These are phyloP conservation scores for Silvanus unidentatus DNA, from an alignment of 2,888 invertebrate genomes.

Conservation along the genomic window DNA sequence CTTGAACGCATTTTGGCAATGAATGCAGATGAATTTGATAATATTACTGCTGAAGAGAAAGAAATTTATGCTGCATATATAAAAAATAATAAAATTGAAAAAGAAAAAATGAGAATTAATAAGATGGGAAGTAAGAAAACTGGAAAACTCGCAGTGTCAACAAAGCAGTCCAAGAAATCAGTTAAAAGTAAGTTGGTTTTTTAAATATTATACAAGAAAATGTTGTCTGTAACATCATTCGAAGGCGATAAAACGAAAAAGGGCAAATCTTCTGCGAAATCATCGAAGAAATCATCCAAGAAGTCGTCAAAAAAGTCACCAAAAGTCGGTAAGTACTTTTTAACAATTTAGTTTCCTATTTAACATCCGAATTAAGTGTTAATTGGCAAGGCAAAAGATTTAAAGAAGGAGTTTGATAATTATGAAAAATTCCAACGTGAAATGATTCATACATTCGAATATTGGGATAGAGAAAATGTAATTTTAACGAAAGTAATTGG, in stretches of 20 bases:
- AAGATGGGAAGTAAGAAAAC: too few species aligned
- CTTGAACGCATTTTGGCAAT: conserved; percentile 17
- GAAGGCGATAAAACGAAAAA: conserved; percentile 6
- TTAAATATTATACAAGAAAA: too few species aligned
- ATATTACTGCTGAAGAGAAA: conserved; percentile 9
- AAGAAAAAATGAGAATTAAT: conserved; percentile 3
- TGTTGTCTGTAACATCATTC: too few species aligned
- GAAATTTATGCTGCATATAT: background rate
- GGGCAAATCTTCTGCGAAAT: conserved; percentile 7
- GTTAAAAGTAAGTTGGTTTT: too few species aligned
- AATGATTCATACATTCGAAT: conserved; percentile 29
- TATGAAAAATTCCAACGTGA: conserved; percentile 24
- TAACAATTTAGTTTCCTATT: background rate
- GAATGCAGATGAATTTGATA: conserved; percentile 23
- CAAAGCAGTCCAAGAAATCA: too few species aligned
- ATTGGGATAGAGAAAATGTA: conserved; percentile 31
- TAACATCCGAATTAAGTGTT: too few species aligned
- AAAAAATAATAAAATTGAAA: background rate
- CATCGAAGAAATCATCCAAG: conserved; percentile 5
- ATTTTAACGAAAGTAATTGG: conserved; percentile 23
- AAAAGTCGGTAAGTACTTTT: background rate
- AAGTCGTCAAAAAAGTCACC: background rate
- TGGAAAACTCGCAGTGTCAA: too few species aligned
- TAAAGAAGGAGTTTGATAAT: conserved; percentile 23
- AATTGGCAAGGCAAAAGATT: conserved; percentile 6